Percentiles rank a stretch among this genome's conserved stretches.
Evolutionary conservation across 2,888 invertebrate species (phyloP).

Genomic region (Portevinia maculata): DNA sequence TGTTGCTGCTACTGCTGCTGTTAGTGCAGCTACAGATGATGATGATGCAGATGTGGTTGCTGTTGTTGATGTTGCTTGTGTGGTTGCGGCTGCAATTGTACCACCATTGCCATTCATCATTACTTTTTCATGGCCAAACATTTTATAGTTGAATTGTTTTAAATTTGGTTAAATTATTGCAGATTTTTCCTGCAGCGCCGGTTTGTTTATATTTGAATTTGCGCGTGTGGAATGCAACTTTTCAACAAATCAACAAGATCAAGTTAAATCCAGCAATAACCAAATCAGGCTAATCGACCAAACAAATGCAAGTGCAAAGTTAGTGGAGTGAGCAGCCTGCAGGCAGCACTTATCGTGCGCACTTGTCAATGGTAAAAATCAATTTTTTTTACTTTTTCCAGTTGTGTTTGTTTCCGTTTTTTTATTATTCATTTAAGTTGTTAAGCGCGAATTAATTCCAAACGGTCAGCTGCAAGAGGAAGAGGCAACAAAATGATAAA

Average conservation of each 20-base stretch:
- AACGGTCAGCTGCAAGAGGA: slow-evolving; percentile 44
- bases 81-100: slow-evolving; percentile 43
- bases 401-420: slow-evolving; percentile 1
- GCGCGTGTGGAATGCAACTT: slow-evolving; percentile 38
- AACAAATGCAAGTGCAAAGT: slow-evolving; percentile 53
- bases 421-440: slow-evolving; percentile 43
- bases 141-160: slow-evolving; percentile 31
- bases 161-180: background rate
- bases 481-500: slow-evolving; percentile 36
- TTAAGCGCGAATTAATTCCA: slow-evolving; percentile 63
- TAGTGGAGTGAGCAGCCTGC: slow-evolving; percentile 25
- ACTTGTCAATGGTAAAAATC: slow-evolving; percentile 50
- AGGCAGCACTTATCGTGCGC: slow-evolving; percentile 29
- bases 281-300: slow-evolving; percentile 58
- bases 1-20: slow-evolving; percentile 24
- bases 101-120: slow-evolving; percentile 60
- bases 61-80: slow-evolving; percentile 45
- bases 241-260: slow-evolving; percentile 32
- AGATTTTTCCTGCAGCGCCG: background rate
- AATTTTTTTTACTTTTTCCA: slow-evolving; percentile 21
- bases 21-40: slow-evolving; percentile 25
- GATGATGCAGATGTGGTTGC: slow-evolving; percentile 43
- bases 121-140: slow-evolving; percentile 72
- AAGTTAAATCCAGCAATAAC: slow-evolving; percentile 7
- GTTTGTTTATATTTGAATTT: slow-evolving; percentile 38